Base-by-base conservation (phyloP, 1,140 invertebrate species). In the Tetranychus cinnabarinus region DNA sequence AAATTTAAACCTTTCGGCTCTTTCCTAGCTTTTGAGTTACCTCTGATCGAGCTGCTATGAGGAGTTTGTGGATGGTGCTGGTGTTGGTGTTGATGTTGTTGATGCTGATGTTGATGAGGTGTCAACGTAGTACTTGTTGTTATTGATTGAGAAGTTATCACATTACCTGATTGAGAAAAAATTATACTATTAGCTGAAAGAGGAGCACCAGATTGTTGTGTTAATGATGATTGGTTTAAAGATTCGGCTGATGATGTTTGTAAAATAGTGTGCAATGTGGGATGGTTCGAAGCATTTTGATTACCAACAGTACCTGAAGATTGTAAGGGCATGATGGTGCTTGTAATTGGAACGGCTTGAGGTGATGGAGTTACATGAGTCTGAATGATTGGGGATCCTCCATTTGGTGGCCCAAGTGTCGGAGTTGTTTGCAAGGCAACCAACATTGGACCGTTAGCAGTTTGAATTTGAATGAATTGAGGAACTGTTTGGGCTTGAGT, bases 391-490 rank as follows among this genome's bases (percentile, higher is more conserved):
- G 36, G 39, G 10, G 12, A 35, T 45, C n/a, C 23, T 45, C 42
- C 23, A 3, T 15, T 23, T 12, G 4, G 55, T 15, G n/a, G n/a
- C 6, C 23, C 23, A 45, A 45, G 23, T 6, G 12, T 42, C 36
- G 56, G 58, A 36, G 31, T 23, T 23, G 62, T 46, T 36, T 59
- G 59, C 23, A 63, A 4, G 54, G 74, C 73, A 47, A 77, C 69
- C 39, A 72, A 68, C 23, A 75, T 68, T 54, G 74, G 74, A n/a
- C 75, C 75, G 31, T 71, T 70, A 12, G 73, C 69, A 5, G 75
- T 77, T 66, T 76, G 75, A 39, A 77, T 73, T 60, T 74, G 73
- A 59, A 76, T 73, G 13, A 77, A 58, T 47, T 68, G 68, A 55
- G 66, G 69, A 61, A 68, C 68, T n/a, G 48, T 13, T 46, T 69